Percentiles rank a stretch among this genome's conserved stretches.
phyloP scores from a whole-genome alignment of 1,140 invertebrate species.

The Cylas formicarius region DNA sequence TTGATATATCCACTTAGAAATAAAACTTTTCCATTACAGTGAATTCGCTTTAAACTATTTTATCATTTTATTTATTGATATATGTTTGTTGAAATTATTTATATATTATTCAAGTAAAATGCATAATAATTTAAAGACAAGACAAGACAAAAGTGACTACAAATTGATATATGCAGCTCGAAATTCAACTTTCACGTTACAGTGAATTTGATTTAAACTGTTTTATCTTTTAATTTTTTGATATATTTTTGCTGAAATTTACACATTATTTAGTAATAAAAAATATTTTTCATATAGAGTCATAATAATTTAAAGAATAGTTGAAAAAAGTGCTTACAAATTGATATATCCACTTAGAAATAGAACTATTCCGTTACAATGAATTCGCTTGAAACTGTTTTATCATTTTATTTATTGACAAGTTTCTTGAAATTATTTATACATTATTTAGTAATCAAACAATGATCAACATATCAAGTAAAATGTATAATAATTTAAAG shows the following conservation, averaged over 20 bases:
- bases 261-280: no score
- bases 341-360: no score
- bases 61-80: neutral
- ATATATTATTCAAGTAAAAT: neutral
- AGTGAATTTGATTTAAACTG: neutral
- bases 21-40: neutral
- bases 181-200: neutral
- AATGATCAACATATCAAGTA: neutral
- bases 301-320: no score
- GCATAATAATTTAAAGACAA: neutral
- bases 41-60: neutral
- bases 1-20: conserved; percentile 1
- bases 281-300: no score
- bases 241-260: no score
- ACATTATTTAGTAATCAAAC: neutral
- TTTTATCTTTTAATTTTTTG: neutral
- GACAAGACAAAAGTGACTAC: neutral
- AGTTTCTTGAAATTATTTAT: no score
- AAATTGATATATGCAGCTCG: neutral
- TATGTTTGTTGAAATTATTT: neutral
- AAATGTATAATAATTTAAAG: neutral
- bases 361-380: no score
- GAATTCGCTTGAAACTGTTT: no score
- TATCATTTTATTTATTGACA: no score
- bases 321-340: no score